Percentiles rank a stretch among this genome's conserved stretches.
phyloP scores from a whole-genome alignment of 2,888 invertebrate genomes.

The Troilus luridus region DNA sequence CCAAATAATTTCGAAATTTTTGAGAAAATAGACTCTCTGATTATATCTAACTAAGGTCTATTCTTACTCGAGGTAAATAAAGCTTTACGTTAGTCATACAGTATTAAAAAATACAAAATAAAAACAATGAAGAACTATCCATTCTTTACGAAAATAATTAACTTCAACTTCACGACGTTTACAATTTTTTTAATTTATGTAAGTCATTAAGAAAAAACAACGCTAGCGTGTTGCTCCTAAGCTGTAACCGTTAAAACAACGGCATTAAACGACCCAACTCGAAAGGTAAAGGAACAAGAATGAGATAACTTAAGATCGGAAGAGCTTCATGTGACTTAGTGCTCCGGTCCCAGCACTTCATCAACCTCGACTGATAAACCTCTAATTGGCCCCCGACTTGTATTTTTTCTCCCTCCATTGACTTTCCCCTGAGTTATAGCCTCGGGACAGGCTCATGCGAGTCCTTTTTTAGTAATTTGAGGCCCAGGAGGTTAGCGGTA shows the following conservation, averaged over 20 bases:
- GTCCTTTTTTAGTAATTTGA: neutral
- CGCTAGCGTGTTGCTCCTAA: neutral
- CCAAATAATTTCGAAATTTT: too few species aligned
- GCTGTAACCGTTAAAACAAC: conserved; percentile 18
- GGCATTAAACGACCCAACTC: neutral
- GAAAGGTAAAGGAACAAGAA: neutral
- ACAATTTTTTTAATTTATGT: neutral
- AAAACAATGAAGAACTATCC: neutral
- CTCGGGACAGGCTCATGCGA: neutral
- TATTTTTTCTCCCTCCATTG: neutral
- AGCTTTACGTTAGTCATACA: too few species aligned
- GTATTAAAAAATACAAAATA: neutral
- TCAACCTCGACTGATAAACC: neutral
- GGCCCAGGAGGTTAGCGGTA: neutral
- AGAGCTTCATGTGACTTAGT: conserved; percentile 11
- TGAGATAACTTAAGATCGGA: neutral
- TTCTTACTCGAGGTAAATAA: too few species aligned
- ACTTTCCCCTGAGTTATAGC: conserved; percentile 27
- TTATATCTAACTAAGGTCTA: too few species aligned
- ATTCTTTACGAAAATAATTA: neutral
- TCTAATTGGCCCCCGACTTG: neutral
- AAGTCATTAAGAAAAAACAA: neutral
- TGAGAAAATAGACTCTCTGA: too few species aligned
- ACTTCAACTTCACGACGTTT: neutral
- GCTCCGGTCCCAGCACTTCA: neutral